phyloP scores from a whole-genome alignment of 1,140 invertebrate genomes.

The Micrasema longulum region DNA sequence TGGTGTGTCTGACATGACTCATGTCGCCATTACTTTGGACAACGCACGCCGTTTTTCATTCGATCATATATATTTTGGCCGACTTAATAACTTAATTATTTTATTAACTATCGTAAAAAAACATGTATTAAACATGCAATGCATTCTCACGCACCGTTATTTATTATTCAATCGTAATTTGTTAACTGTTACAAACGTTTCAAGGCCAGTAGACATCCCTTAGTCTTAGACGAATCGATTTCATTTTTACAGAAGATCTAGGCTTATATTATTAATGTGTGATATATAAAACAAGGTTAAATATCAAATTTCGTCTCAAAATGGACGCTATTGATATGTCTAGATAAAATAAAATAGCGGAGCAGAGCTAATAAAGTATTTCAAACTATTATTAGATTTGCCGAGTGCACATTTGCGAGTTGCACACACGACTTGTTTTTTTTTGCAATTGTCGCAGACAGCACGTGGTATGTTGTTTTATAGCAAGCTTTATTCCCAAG shows the following conservation, averaged over 20 bases:
- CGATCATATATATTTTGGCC: not conserved
- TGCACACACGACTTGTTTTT: conserved; percentile 9
- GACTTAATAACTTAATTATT: not conserved
- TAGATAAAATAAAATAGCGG: conserved; percentile 7
- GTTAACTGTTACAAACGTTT: too few relatives aligned
- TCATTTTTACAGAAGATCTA: too few relatives aligned
- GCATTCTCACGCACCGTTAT: too few relatives aligned
- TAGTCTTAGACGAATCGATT: not conserved
- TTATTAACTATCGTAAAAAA: too few relatives aligned
- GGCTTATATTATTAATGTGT: too few relatives aligned
- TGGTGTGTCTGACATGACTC: not conserved
- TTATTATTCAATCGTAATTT: too few relatives aligned
- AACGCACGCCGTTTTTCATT: not conserved
- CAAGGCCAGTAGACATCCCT: conserved; percentile 4
- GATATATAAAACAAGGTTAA: too few relatives aligned
- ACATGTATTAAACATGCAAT: too few relatives aligned
- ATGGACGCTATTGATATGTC: conserved; percentile 4
- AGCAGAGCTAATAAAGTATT: conserved; percentile 6
- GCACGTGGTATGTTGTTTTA: too few relatives aligned
- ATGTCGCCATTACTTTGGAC: conserved; percentile 19
- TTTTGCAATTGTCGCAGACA: not conserved
- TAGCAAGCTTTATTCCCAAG: too few relatives aligned
- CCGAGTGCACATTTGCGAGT: conserved; percentile 21
- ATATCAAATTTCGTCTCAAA: conserved; percentile 5
- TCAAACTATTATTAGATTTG: conserved; percentile 30